Evolutionary conservation across 2,888 invertebrate species (phyloP).

Genomic region (Lasioglossum calceatum): DNA sequence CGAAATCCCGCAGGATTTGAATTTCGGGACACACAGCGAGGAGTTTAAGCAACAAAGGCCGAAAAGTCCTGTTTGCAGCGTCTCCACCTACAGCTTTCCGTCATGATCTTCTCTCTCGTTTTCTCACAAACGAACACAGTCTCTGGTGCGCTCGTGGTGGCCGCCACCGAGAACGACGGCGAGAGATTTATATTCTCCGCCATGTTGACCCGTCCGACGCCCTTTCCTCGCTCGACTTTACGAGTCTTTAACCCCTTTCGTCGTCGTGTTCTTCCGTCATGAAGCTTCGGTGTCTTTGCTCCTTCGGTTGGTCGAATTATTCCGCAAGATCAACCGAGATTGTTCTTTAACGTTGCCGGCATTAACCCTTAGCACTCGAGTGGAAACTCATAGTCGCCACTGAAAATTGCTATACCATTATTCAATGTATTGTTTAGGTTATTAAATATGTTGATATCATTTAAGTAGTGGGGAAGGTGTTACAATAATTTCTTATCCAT

Average conservation of each 20-base stretch:
- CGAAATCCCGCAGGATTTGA: not conserved
- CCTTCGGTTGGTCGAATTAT: not conserved
- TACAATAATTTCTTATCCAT: too few species aligned
- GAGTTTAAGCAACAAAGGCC: not conserved
- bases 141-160: slow-evolving; percentile 15
- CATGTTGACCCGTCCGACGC: slow-evolving; percentile 55
- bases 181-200: slow-evolving; percentile 60
- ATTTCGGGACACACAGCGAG: not conserved
- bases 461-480: too few species aligned
- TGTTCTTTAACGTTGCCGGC: not conserved
- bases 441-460: too few species aligned
- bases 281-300: not conserved
- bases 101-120: slow-evolving; percentile 6
- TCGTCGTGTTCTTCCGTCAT: slow-evolving; percentile 22
- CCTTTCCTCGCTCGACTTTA: slow-evolving; percentile 51
- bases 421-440: too few species aligned
- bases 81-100: not conserved
- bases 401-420: too few species aligned
- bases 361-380: not conserved
- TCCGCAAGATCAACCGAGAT: not conserved
- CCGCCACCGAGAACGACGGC: slow-evolving; percentile 55
- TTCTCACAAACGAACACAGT: slow-evolving; percentile 5
- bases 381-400: too few species aligned
- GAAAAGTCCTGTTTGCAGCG: not conserved
- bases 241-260: slow-evolving; percentile 42